Evolutionary conservation across 2,113 vertebrate genomes (phyloP), one percentile per base, ranked within the genome.

Genomic region (Chloropsis hardwickii): DNA sequence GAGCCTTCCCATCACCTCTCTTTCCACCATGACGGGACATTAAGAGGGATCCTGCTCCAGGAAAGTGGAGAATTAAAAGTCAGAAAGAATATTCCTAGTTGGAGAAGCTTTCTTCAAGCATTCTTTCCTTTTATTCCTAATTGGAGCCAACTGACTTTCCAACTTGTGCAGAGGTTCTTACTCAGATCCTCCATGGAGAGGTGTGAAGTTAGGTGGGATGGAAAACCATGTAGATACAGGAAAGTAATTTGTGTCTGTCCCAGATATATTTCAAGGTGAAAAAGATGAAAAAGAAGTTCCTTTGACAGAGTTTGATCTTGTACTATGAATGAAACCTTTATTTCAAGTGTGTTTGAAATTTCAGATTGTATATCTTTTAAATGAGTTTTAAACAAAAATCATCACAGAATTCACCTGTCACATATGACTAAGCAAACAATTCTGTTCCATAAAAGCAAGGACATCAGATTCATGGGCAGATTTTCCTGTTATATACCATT

Each of bases 351-450:
- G 50, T 51, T 90, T 79, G 53, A 77, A 79, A 74, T 81, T 92
- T 90, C 45, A 73, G 33, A 21, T 39, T 80, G 8, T 81, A 18
- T 91, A 45, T 79, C n/a, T 89, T 94, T 71, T 71, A 84, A 86
- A 62, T 40, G 19, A 77, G 9, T 33, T 94, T 83, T 70, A 78
- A 86, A 71, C 40, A 93, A 60, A 83, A 94, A 40, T 72, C 35
- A 71, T 79, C 45, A 76, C 33, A 82, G 64, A 86, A 86, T 73
- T 94, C 2, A 2, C 35, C 79, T 60, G 57, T 82, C 76, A n/a
- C 22, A 2, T 82, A 56, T 83, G 56, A 86, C 88, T 93, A 56
- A 92, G 82, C 90, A 91, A 95, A 96, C 72, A 90, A 3, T 92
- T 77, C 37, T 60, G 62, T 93, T 93, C 86, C 19, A 1, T 73